Base-by-base conservation (phyloP, 2,113 vertebrate species). In the Alligator mississippiensis region DNA sequence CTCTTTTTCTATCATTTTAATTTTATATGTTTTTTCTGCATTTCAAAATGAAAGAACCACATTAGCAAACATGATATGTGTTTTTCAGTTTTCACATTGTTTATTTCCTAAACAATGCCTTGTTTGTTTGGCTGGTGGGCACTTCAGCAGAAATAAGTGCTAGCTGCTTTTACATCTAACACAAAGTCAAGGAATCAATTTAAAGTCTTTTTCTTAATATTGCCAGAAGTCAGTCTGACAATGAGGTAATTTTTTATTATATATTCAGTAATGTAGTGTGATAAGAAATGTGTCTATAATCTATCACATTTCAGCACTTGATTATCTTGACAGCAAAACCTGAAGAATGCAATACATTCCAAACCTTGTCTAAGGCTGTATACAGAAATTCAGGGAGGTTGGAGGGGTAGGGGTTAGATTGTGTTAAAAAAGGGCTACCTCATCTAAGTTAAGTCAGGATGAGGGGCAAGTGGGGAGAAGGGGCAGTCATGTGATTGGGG, bases 1-100 rank as follows among this genome's bases (percentile, higher is more conserved):
- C 6, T 2, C 86, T 77, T 63, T 96, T 83, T 68, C 88, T 93
- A 95, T 89, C 13, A 87, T 89, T 59, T 84, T 34, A 79, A 4
- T 80, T 89, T 85, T 92, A 3, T 90, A 75, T 88, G 88, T 9
- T 0, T 38, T 89, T 87, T 72, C 78, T 81, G 2, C 3, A 25
- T 88, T 90, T 3, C 1, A 28, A 62, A 76, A 76, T 85, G 72
- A 84, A 89, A 79, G 5, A 88, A 88, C 90, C 55, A 77, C 54
- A 60, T 19, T 54, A 38, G 0, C 0, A 77, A 4, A 3, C 58
- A 3, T 72, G 4, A 3, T 64, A 38, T 84, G 70, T 82, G n/a
- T 76, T 47, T 9, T 83, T 63, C 3, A 54, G 11, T n/a, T 80
- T 74, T 74, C 21, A 47, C 13, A 30, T 9, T 28, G 68, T 84